These are phyloP conservation scores for Mustela nigripes DNA, from an alignment of 2,113 vertebrate species.

Conservation along the genomic window DNA sequence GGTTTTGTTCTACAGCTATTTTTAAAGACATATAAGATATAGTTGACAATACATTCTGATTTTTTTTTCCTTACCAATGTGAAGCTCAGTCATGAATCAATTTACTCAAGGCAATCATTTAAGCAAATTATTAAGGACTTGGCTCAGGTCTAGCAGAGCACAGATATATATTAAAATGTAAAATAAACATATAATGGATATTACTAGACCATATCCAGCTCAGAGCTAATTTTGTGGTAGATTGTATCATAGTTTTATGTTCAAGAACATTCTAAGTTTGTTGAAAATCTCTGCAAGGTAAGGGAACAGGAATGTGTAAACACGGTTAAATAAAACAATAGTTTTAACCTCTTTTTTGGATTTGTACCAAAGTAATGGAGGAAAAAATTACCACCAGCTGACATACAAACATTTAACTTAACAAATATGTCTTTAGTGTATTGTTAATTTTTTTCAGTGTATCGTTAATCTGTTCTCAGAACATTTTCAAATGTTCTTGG, in stretches of 20 bases:
- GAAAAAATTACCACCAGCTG: not conserved
- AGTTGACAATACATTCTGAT: not conserved
- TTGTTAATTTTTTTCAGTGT: not conserved
- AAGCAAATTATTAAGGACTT: slow-evolving; percentile 1
- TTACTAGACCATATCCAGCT: not conserved
- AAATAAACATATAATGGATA: slow-evolving; percentile 44
- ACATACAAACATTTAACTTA: not conserved
- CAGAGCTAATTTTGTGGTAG: not conserved
- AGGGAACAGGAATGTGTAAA: not conserved
- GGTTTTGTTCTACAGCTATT: not conserved
- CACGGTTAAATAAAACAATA: slow-evolving; percentile 1
- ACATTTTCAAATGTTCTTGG: slow-evolving; percentile 10
- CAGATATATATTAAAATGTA: slow-evolving; percentile 32
- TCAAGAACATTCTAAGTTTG: slow-evolving; percentile 11
- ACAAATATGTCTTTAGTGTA: not conserved
- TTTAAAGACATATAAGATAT: not conserved
- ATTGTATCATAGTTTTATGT: not conserved
- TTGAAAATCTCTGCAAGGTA: not conserved
- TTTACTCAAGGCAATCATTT: not conserved
- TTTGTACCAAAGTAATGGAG: not conserved
- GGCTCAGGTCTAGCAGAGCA: not conserved
- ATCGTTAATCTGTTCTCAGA: not conserved
- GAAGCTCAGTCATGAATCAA: not conserved
- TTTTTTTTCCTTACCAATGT: not conserved
- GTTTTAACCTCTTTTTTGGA: not conserved